phyloP scores from a whole-genome alignment of 2,797 vertebrate genomes.

The Amniataba percoides region DNA sequence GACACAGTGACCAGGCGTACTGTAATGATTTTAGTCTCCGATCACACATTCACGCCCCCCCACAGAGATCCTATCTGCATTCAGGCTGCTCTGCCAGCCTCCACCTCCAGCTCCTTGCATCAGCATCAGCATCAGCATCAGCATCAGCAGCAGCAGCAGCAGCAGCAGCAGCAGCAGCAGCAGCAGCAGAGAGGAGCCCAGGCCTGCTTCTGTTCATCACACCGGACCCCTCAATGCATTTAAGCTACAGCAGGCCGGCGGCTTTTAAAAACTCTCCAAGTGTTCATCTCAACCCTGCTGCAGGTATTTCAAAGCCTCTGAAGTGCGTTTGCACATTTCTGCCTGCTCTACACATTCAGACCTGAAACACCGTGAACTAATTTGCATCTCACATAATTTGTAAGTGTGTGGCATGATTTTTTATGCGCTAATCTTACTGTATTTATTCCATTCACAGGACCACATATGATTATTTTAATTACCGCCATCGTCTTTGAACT shows the following conservation, averaged over 20 bases:
- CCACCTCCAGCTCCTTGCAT: slow-evolving; percentile 62
- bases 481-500: slow-evolving; percentile 32
- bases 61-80: slow-evolving; percentile 83
- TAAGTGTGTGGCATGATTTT: slow-evolving; percentile 6
- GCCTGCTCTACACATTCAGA: slow-evolving; percentile 14
- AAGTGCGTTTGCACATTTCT: slow-evolving; percentile 20
- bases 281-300: slow-evolving; percentile 21
- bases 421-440: slow-evolving; percentile 10
- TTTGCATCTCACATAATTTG: slow-evolving; percentile 40
- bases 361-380: slow-evolving; percentile 26
- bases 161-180: not conserved
- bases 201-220: slow-evolving; percentile 37
- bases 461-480: slow-evolving; percentile 40
- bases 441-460: slow-evolving; percentile 8
- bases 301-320: slow-evolving; percentile 36
- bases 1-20: slow-evolving; percentile 84
- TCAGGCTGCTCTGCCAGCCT: slow-evolving; percentile 73
- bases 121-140: slow-evolving; percentile 35
- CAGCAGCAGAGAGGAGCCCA: slow-evolving; percentile 15
- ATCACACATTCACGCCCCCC: slow-evolving; percentile 83
- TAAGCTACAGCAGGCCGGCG: slow-evolving; percentile 32
- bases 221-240: slow-evolving; percentile 27
- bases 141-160: slow-evolving; percentile 20
- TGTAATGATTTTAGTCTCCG: slow-evolving; percentile 88
- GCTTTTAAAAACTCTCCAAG: slow-evolving; percentile 20